These are phyloP conservation scores for Ctena decussata DNA, from an alignment of 2,888 invertebrate genomes.

Conservation along the genomic window DNA sequence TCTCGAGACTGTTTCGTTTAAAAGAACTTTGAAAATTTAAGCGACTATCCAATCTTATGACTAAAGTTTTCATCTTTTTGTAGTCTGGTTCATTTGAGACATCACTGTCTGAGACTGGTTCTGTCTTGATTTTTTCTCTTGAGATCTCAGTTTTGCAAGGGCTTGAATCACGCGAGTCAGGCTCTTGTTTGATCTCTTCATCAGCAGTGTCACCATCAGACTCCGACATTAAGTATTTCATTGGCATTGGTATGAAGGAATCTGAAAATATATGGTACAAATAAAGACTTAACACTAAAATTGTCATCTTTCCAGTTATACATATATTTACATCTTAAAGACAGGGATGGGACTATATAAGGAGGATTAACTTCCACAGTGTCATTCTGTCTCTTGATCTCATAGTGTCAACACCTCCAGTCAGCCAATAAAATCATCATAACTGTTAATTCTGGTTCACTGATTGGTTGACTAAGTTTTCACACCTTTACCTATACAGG, in stretches of 20 bases:
- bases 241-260: slow-evolving; percentile 75
- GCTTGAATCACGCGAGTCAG: not conserved
- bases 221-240: slow-evolving; percentile 61
- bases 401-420: too few relatives aligned
- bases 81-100: not conserved
- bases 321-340: too few relatives aligned
- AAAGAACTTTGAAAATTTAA: slow-evolving; percentile 74
- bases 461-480: too few relatives aligned
- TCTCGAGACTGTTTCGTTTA: slow-evolving; percentile 50
- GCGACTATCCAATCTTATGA: slow-evolving; percentile 74
- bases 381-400: too few relatives aligned
- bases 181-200: slow-evolving; percentile 13
- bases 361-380: too few relatives aligned
- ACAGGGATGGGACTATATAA: too few relatives aligned
- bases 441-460: too few relatives aligned
- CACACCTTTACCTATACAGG: too few relatives aligned
- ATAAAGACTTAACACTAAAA: too few relatives aligned
- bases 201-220: slow-evolving; percentile 8
- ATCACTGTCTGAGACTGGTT: not conserved
- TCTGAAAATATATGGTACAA: slow-evolving; percentile 54
- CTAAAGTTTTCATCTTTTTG: slow-evolving; percentile 68
- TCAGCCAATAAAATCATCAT: too few relatives aligned
- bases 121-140: not conserved
- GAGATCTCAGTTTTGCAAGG: not conserved
- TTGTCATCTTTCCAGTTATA: too few relatives aligned